Base-by-base conservation (phyloP, 2,797 vertebrate species). In the Lophius americanus region DNA sequence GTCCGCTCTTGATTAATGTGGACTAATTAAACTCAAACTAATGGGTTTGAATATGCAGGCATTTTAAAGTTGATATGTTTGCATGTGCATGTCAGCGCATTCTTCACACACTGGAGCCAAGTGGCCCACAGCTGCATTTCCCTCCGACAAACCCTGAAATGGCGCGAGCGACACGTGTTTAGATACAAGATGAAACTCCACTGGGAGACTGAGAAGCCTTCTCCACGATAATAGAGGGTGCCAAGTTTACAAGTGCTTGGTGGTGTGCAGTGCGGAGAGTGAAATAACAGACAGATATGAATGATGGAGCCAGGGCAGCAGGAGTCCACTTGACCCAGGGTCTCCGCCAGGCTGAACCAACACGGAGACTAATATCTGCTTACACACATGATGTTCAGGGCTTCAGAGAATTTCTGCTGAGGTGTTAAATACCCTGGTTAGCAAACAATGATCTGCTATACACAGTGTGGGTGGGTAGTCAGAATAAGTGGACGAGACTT, bases 1-100 rank as follows among this genome's bases (percentile, higher is more conserved):
- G 46, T 33, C 64, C 65, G 70, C 85, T 74, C 91, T 89, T 87
- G 80, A 93, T 95, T 93, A 92, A 95, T 92, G 92, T 91, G 73
- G 79, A 79, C 88, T 83, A 23, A 23, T 23, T 23, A 23, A 23
- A 1, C 23, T 23, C 23, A 23, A 23, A 23, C 23, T 23, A 23
- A 3, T 52, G 56, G 60, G 47, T 79, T 72, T 53, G 72, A 78
- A 79, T 64, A 71, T 54, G 58, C 77, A 73, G 46, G 74, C 81
- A 75, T 46, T 6, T 67, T 76, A 69, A 79, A 59, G 55, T 68
- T 49, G 56, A 50, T 64, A 52, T n/a, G 55, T 72, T 55, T 66
- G 57, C 10, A 32, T 60, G 73, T 60, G 48, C 59, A 65, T 75
- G 75, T 85, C 69, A 64, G 73, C 67, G 75, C 79, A 85, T 86